Evolutionary conservation across 1,140 invertebrate genomes (phyloP), one percentile per base, ranked within the genome.

Genomic region (Anthonomus grandis): DNA sequence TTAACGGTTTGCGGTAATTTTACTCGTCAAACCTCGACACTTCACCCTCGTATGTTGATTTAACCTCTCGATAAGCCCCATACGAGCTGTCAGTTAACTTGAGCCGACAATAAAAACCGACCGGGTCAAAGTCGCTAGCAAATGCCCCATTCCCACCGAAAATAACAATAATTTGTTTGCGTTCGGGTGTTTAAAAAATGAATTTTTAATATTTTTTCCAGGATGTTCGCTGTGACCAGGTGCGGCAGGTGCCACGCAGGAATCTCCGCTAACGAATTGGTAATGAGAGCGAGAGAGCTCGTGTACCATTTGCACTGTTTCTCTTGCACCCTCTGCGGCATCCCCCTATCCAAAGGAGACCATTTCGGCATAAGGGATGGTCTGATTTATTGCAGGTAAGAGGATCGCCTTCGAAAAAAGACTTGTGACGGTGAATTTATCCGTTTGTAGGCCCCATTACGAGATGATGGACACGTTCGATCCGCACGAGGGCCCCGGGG

Each of bases 281-380:
- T 96, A 67, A 96, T 95, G 92, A 76, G 91, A 58, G 92, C 91
- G 0, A 75, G 89, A 22, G 90, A 92, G 62, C 79, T 88, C 63
- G 91, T 95, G 38, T 97, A 91, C 74, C 93, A 97, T 74, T 79
- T 94, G 42, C 84, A 87, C 55, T 97, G 93, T 76, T 97, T 97
- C 78, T 87, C 86, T 2, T 97, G 93, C 71, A 83, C 86, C 15
- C 84, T 88, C 45, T 96, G 94, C 75, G 86, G 89, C 47, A 79
- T 81, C 10, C 79, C 83, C 19, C 75, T 90, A 27, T 85, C 86
- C 55, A 89, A 89, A 71, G 87, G 94, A 22, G 93, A 96, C 73
- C 89, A 93, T 64, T 95, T 94, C 75, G 91, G 92, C 12, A 87
- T 92, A 80, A 79, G 86, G 53, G 84, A 86, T 63, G 84, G 84